Evolutionary conservation across 2,888 invertebrate genomes (phyloP), one percentile per base, ranked within the genome.

Genomic region (Torymus texanus): DNA sequence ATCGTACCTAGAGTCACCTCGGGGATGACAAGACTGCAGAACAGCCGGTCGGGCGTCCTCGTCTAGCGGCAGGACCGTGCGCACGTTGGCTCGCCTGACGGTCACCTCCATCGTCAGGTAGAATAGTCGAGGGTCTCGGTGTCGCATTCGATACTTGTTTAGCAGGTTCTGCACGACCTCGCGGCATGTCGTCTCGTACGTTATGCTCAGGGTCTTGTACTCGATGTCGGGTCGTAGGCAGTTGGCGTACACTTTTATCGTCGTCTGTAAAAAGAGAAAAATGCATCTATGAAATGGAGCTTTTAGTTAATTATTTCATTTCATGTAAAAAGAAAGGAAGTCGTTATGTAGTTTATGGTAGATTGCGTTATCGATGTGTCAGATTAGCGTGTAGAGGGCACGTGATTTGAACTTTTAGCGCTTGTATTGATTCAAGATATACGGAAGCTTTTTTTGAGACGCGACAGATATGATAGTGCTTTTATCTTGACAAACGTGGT

Each of bases 81-180:
- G 92, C 12, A 97, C 93, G 1, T 96, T 96, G 12, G 96, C 95
- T 82, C 96, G 94, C 70, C 96, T 92, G 68, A 97, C 96, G 16
- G 96, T 94, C 67, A 97, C 97, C 91, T 97, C 97, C 97, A 98
- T 98, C 87, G 97, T 96, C 75, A 98, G 93, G 91, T 96, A 97
- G 91, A 97, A 98, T 24, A 98, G 93, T 85, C 97, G 94, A 0
- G 97, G 97, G 91, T 98, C 98, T 41, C 97, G 93, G 90, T 97
- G 97, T 85, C 96, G 93, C 96, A 97, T 97, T 87, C 96, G 94
- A 91, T 94, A 96, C 92, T 98, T 97, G 90, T 95, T 94, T 82
- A 98, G 92, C 24, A 98, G 92, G 71, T 96, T 95, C 81, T 93
- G 92, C 13, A 98, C 96, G 82, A 98, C 95, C 90, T 97, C 96